Conservation (phyloP, 2,888 invertebrate genomes). For the Orthonychiurus folsomi region DNA sequence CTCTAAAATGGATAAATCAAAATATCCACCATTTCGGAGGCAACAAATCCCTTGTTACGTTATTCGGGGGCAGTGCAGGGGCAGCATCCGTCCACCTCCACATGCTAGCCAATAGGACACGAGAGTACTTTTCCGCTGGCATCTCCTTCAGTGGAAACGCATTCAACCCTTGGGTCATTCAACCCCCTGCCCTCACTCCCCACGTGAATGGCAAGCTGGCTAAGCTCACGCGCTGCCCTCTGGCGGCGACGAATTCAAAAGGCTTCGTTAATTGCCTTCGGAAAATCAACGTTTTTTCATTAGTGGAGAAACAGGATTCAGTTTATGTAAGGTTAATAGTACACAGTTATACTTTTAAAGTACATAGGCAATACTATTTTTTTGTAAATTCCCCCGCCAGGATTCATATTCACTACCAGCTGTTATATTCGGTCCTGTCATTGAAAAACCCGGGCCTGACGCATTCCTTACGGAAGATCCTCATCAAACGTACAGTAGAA, state of each 20-base stretch:
- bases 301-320: background rate
- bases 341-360: no score
- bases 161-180: slow-evolving; percentile 6
- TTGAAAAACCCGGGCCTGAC: background rate
- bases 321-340: background rate
- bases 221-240: slow-evolving; percentile 5
- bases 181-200: no score
- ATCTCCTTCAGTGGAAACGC: slow-evolving; percentile 9
- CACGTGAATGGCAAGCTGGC: background rate
- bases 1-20: slow-evolving; percentile 10
- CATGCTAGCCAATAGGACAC: slow-evolving; percentile 2
- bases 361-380: no score
- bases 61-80: background rate
- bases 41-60: background rate
- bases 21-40: slow-evolving; percentile 12
- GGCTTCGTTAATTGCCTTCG: background rate
- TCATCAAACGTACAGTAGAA: background rate
- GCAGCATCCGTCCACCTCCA: slow-evolving; percentile 6
- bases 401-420: background rate
- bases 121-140: background rate
- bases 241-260: background rate
- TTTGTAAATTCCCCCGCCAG: background rate
- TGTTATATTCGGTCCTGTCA: background rate
- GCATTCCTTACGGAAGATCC: background rate
- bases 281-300: background rate